These are phyloP conservation scores for Athalia circularis DNA, from an alignment of 2,888 invertebrate species.

Conservation along the genomic window DNA sequence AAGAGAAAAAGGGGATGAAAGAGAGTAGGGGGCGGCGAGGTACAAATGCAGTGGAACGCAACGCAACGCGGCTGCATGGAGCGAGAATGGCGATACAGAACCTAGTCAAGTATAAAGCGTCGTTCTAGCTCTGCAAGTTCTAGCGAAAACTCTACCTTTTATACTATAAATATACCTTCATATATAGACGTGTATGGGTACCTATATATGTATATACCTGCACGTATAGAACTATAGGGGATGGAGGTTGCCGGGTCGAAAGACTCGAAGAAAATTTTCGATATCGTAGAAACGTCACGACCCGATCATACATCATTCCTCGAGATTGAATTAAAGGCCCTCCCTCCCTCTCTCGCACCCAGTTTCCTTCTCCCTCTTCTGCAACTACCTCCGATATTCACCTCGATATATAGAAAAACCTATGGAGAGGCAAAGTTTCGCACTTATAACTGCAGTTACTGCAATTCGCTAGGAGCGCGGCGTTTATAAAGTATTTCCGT, in stretches of 20 bases:
- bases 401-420: background rate
- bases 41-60: no score
- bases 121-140: no score
- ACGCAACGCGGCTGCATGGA: no score
- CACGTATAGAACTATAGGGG: background rate
- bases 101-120: no score
- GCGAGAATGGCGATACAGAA: no score
- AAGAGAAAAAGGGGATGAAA: no score
- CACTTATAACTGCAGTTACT: background rate
- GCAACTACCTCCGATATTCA: background rate
- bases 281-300: constrained; percentile 35
- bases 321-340: constrained; percentile 35
- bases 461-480: background rate
- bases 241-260: background rate
- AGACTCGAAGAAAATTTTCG: constrained; percentile 21
- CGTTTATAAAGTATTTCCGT: background rate
- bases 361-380: constrained; percentile 7
- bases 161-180: no score
- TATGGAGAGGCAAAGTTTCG: background rate
- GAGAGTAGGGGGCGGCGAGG: no score
- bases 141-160: no score
- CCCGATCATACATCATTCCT: constrained; percentile 31
- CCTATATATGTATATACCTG: no score
- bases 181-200: no score
- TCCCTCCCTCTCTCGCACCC: background rate